A percentile compares a stretch with the other conserved stretches of the same genome.
These are phyloP conservation scores for Malacoraja senta DNA, from an alignment of 2,797 vertebrate species.

Conservation along the genomic window DNA sequence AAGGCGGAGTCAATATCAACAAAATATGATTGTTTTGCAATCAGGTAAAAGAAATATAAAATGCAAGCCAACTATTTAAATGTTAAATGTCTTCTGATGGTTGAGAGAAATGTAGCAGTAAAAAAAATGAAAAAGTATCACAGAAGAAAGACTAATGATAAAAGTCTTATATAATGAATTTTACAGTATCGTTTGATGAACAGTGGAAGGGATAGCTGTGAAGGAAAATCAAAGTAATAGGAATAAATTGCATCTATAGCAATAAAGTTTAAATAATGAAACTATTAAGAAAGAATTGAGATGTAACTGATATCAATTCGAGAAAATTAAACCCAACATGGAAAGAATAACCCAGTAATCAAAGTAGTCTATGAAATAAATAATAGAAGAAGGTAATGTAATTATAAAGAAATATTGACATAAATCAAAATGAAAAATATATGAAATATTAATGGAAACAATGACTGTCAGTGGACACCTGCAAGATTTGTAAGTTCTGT, in stretches of 20 bases:
- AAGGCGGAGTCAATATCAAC: neutral
- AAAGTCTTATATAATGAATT: conserved; percentile 34
- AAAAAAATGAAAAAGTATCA: conserved; percentile 11
- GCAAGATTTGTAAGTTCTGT: neutral
- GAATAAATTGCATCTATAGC: conserved; percentile 32
- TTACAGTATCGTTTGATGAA: conserved; percentile 37
- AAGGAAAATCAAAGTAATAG: conserved; percentile 35
- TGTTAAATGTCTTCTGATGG: conserved; percentile 34
- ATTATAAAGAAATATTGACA: conserved; percentile 37
- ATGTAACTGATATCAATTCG: conserved; percentile 38
- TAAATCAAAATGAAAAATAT: conserved; percentile 38
- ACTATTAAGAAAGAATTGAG: conserved; percentile 37
- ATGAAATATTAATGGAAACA: conserved; percentile 31
- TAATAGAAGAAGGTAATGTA: conserved; percentile 36
- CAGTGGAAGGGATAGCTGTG: conserved; percentile 28
- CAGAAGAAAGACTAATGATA: conserved; percentile 23
- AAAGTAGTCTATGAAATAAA: conserved; percentile 38
- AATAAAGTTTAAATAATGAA: conserved; percentile 39
- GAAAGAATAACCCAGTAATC: conserved; percentile 30
- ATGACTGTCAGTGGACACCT: conserved; percentile 5
- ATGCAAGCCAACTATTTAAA: neutral
- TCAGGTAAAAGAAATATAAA: neutral
- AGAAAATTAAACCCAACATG: conserved; percentile 38
- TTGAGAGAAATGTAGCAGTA: conserved; percentile 5
- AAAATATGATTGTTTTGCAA: neutral